Evolutionary conservation across 92 coral and sea anemone species (phyloP), one percentile per base, ranked within the genome.

Genomic region (Meandrina meandrites): DNA sequence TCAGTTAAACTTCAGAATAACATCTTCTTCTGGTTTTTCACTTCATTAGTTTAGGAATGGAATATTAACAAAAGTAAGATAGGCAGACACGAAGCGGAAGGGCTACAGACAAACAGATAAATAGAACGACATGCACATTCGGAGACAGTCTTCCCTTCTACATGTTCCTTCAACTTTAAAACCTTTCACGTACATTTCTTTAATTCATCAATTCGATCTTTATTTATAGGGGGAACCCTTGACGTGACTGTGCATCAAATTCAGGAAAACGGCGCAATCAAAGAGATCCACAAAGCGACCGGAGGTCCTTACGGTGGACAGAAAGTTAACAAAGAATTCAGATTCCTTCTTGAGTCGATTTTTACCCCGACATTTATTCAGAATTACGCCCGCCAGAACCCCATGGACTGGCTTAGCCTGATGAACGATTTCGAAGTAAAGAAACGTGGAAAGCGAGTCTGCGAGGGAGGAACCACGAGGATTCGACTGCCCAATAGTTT

Each of bases 251-350:
- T 32, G 8, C 84, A 80, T 70, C 72, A 80, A 70, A 30, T 80
- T 12, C 18, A 80, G 30, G 28, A 3, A 18, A 50, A 47, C 30
- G 84, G 84, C 6, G 56, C 19, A 5, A 60, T 60, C 11, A 60
- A 60, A 60, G 28, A 60, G 30, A 60, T 22, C 68, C 68, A 60
- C 68, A 42, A 57, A 32, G 71, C 31, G 1, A 30, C 72, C 31
- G 84, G 84, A 19, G 84, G 84, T 1, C 75, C 84, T 8, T 80
- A 80, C 32, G 84, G 84, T 21, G 86, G 86, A 18, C 66, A 42
- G 53, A 27, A 81, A 18, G 86, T 81, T 15, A 76, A 81, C 36
- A 57, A 81, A 27, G 40, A 50, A 31, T 81, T 81, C 73, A 30
- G 37, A 4, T 2, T 13, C n/a, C 86, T 81, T 17, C 36, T 81